Evolutionary conservation across 1,140 invertebrate species (phyloP).

Genomic region (Acyrthosiphon pisum): DNA sequence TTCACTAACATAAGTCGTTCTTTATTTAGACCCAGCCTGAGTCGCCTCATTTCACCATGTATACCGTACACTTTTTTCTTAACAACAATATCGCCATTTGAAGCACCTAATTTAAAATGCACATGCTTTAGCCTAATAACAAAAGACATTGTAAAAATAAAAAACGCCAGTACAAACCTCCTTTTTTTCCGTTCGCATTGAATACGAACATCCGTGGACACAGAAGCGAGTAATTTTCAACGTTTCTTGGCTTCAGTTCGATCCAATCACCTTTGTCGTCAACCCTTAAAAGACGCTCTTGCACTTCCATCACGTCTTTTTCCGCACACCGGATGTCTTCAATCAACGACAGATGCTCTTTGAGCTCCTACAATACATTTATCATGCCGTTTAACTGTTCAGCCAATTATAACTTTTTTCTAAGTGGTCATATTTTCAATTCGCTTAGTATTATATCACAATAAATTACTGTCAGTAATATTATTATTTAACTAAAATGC

Average conservation of each 20-base stretch:
- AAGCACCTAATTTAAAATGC: background rate
- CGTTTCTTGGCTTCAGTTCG: background rate
- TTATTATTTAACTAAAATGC: background rate
- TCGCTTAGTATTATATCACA: background rate
- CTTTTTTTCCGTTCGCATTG: background rate
- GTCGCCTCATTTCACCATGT: background rate
- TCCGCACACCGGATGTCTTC: conserved; percentile 40
- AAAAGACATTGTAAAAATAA: background rate
- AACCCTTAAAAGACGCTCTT: conserved; percentile 24
- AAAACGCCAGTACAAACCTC: background rate
- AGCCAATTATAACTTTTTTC: background rate
- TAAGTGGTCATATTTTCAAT: background rate
- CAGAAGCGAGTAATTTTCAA: background rate
- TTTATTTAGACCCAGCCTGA: conserved; percentile 15
- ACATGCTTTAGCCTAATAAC: background rate
- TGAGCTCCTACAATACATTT: background rate
- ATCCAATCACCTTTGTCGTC: background rate
- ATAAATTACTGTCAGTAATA: background rate
- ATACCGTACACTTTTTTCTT: background rate
- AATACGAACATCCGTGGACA: background rate
- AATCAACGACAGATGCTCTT: conserved; percentile 20
- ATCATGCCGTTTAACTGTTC: background rate
- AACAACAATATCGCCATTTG: background rate
- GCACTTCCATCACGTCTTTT: conserved; percentile 41
- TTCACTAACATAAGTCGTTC: conserved; percentile 19